Conservation (phyloP, 2,797 vertebrate genomes). For the Periophthalmus magnuspinnatus region DNA sequence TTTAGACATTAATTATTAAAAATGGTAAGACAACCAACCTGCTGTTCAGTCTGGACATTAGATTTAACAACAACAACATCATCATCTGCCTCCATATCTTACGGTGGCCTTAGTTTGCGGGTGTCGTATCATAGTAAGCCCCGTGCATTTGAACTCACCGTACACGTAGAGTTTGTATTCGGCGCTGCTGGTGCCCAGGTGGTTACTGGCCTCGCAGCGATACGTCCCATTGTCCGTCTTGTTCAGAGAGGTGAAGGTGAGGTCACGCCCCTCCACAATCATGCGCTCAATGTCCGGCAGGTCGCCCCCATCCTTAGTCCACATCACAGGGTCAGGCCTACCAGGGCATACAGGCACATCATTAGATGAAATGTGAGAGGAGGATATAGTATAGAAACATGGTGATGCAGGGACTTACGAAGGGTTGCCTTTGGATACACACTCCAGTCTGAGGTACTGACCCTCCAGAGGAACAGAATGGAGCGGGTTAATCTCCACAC, state of each 20-base stretch:
- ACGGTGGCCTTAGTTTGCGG: not conserved
- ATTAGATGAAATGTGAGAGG: not conserved
- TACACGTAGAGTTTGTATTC: slow-evolving; percentile 95
- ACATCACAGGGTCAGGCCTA: slow-evolving; percentile 94
- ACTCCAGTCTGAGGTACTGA: slow-evolving; percentile 93
- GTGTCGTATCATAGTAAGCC: slow-evolving; percentile 6
- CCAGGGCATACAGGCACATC: slow-evolving; percentile 19
- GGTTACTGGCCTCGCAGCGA: slow-evolving; percentile 95
- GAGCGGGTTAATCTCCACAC: slow-evolving; percentile 89
- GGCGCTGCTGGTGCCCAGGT: slow-evolving; percentile 92
- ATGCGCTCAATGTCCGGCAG: slow-evolving; percentile 93
- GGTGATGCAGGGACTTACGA: slow-evolving; percentile 84
- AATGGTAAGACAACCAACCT: not conserved
- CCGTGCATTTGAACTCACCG: slow-evolving; percentile 82
- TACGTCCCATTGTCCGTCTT: slow-evolving; percentile 99
- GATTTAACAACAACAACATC: not conserved
- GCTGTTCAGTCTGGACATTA: slow-evolving; percentile 28
- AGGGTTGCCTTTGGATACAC: slow-evolving; percentile 96
- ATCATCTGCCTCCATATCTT: not conserved
- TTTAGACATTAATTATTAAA: not conserved
- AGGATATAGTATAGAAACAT: not conserved
- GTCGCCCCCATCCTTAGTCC: slow-evolving; percentile 96
- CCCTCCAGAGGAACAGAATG: slow-evolving; percentile 92
- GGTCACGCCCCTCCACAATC: slow-evolving; percentile 93
- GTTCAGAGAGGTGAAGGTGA: slow-evolving; percentile 95